These are phyloP conservation scores for Andrena trimmerana DNA, from an alignment of 2,888 invertebrate species.

Conservation along the genomic window DNA sequence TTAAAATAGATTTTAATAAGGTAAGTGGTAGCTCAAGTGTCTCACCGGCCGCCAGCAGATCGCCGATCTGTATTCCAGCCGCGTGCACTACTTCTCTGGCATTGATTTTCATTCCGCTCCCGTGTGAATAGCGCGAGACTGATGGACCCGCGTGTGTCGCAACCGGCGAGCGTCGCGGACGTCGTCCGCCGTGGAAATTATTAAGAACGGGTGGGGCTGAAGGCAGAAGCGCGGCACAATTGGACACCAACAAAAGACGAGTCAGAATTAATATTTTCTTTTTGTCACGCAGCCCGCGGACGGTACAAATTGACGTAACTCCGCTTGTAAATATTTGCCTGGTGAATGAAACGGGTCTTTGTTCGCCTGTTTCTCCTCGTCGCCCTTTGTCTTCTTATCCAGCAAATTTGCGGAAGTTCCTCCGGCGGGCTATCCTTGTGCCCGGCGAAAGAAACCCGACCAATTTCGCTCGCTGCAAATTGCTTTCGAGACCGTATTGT, in stretches of 20 bases:
- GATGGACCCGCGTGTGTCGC: neutral
- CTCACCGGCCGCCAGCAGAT: conserved; percentile 57
- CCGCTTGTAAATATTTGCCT: conserved; percentile 30
- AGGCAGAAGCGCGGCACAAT: neutral
- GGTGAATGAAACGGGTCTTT: conserved; percentile 31
- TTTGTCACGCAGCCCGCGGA: neutral
- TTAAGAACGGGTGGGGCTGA: neutral
- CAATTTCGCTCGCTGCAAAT: conserved; percentile 11
- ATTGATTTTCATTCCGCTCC: conserved; percentile 47
- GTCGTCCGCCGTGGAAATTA: neutral
- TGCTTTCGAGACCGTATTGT: conserved; percentile 7
- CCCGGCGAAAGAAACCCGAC: neutral
- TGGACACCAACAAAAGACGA: conserved; percentile 2
- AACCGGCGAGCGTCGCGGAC: neutral
- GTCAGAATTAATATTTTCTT: conserved; percentile 8
- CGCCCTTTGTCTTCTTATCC: conserved; percentile 9
- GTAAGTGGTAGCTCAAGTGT: conserved; percentile 54
- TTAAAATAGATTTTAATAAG: conserved; percentile 60
- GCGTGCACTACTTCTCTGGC: conserved; percentile 54
- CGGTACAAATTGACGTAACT: conserved; percentile 16
- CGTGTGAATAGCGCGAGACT: conserved; percentile 29
- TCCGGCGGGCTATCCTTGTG: conserved; percentile 10
- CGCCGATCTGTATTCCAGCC: conserved; percentile 49
- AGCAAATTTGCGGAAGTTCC: conserved; percentile 15
- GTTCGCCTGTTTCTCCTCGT: neutral